Evolutionary conservation across 2,113 vertebrate genomes (phyloP).

Genomic region (Hiodon alosoides): DNA sequence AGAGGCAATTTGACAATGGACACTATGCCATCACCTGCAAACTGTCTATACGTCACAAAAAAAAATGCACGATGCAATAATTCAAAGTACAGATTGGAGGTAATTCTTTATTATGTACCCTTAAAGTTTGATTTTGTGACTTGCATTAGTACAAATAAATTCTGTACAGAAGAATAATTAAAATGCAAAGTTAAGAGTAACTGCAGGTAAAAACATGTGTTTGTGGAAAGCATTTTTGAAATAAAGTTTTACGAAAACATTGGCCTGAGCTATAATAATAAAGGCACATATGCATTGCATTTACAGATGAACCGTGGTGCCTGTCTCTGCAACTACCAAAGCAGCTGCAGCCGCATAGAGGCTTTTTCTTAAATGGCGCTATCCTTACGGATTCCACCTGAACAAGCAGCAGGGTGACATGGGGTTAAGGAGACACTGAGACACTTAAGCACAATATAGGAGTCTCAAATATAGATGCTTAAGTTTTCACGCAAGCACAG

Average conservation of each 20-base stretch:
- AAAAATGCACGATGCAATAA: conserved; percentile 21
- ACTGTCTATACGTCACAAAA: conserved; percentile 17
- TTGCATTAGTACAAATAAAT: background rate
- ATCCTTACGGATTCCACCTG: background rate
- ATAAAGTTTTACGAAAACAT: background rate
- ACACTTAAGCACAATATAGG: no score
- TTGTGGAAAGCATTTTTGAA: background rate
- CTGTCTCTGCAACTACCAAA: no score
- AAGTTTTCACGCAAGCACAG: no score
- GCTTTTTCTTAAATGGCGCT: no score
- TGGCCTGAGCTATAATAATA: conserved; percentile 1
- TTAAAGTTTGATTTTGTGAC: background rate
- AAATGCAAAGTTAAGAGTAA: background rate
- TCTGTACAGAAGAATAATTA: background rate
- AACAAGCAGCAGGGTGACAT: background rate
- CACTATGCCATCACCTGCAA: background rate
- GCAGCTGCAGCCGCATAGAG: background rate
- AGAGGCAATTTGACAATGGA: no score
- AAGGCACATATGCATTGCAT: background rate
- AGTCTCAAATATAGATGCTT: no score
- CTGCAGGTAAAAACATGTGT: background rate
- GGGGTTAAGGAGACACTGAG: background rate
- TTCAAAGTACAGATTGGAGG: conserved; percentile 22
- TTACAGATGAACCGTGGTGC: background rate
- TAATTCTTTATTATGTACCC: conserved; percentile 21